Evolutionary conservation across 2,888 invertebrate genomes (phyloP), one percentile per base, ranked within the genome.

Genomic region (Desoria tigrina): DNA sequence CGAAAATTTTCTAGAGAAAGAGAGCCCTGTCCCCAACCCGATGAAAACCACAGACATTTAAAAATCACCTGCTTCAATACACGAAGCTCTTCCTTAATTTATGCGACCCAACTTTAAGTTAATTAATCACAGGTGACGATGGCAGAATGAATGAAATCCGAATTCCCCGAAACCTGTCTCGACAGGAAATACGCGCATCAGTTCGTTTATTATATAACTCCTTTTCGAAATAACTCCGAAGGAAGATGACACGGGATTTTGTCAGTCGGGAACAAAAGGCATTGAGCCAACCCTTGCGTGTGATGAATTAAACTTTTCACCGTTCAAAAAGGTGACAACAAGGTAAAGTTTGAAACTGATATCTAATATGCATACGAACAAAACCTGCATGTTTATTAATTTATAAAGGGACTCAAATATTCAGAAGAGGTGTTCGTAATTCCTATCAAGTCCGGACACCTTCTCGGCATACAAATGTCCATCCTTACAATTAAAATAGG

Each of bases 301-400:
- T 42, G 21, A 28, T 42, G 23, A 58, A 42, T 58, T n/a, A 21
- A 37, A 39, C 42, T 11, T n/a, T 21, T 16, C 18, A 49, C 7
- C 16, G 7, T 21, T 24, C 28, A 18, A 42, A 24, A 24, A n/a
- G 45, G 42, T 58, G 45, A 58, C 49, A 49, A n/a, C 18, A 42
- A 58, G 57, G 26, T 18, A 58, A 58, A 24, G 23, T 42, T 4
- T 39, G 57, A 57, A 57, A 57, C 42, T 58, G 57, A 58, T 58
- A 58, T 45, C 42, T 23, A 49, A 49, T 58, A 58, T 45, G 42
- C 57, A 45, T 58, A 42, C 45, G 26, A 11, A 32, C 32, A 32
- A n/a, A n/a, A n/a, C n/a, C n/a, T 32, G 32, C 4, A 32, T 32
- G 32, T 32, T 42, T 58, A 58, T 58, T 58, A 58, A 58, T 58